These are phyloP conservation scores for Spilarctia lutea DNA, from an alignment of 2,888 invertebrate species.

Conservation along the genomic window DNA sequence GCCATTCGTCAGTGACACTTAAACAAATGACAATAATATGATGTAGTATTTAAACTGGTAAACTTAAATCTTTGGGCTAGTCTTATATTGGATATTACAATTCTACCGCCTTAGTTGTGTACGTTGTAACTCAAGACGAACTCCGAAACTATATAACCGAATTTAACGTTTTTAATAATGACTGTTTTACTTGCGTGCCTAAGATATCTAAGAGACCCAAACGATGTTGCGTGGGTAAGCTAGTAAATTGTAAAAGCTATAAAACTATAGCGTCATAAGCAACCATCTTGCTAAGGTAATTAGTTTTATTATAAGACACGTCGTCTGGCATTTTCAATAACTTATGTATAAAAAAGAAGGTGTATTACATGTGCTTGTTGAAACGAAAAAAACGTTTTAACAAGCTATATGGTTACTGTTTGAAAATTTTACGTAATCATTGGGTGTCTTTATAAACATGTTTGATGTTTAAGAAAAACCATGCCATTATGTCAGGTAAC, in stretches of 20 bases:
- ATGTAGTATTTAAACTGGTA: not conserved
- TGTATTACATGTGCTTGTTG: not conserved
- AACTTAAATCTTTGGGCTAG: not conserved
- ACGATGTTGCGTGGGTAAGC: no score
- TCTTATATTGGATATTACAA: not conserved
- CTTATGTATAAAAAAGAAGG: not conserved
- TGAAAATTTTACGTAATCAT: slow-evolving; percentile 6
- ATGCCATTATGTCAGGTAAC: slow-evolving; percentile 6
- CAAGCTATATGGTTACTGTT: not conserved
- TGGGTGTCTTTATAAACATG: slow-evolving; percentile 7
- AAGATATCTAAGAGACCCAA: no score
- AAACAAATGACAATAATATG: not conserved
- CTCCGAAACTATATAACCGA: no score
- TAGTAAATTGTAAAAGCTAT: no score
- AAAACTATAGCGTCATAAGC: no score
- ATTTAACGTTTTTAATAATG: no score
- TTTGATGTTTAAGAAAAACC: not conserved
- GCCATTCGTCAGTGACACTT: not conserved
- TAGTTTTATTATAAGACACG: not conserved
- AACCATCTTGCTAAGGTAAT: not conserved
- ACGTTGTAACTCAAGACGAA: not conserved
- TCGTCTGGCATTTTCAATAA: not conserved
- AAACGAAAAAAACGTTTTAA: no score
- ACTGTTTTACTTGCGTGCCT: no score
- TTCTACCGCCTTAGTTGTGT: not conserved